Evolutionary conservation across 2,888 invertebrate genomes (phyloP), one percentile per base, ranked within the genome.

Genomic region (Lithophane leautieri): DNA sequence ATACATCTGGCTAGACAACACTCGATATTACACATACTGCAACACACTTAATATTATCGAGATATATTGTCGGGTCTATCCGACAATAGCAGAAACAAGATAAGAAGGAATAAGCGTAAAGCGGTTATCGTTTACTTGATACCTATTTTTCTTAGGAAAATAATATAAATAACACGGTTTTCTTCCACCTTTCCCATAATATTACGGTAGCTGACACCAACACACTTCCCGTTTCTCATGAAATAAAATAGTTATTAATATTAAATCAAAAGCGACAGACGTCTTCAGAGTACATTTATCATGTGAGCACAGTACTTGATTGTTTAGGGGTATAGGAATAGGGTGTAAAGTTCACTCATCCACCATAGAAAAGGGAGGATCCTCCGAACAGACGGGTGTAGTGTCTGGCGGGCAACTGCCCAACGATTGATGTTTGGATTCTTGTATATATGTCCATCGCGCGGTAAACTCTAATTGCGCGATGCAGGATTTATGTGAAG

Each of bases 201-300:
- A 42, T 40, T 28, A 11, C 44, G 25, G n/a, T 28, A 47, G 4
- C 22, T 50, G 73, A 73, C 67, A 69, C 14, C 8, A 40, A 19
- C 56, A 68, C 42, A 25, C 42, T 70, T 68, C 28, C 28, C 25
- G 54, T 2, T 28, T 40, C 58, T 47, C 71, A 42, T 25, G 14
- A 47, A 73, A 76, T 76, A 54, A 71, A 80, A 68, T 76, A 76
- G 67, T 60, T 60, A 42, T 60, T 56, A 42, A 67, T 42, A 81
- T 68, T 80, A 81, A 80, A 80, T 80, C 67, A 80, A 71, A 70
- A 2, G 58, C n/a, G 42, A 60, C 28, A 0, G 76, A 63, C 47
- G 19, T 56, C 42, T 61, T 74, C 70, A 68, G 52, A 19, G 76
- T 47, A 60, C 54, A 71, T 76, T 34, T 25, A 56, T 80, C 76